Evolutionary conservation across 2,888 invertebrate species (phyloP).

Genomic region (Agrotis clavis): DNA sequence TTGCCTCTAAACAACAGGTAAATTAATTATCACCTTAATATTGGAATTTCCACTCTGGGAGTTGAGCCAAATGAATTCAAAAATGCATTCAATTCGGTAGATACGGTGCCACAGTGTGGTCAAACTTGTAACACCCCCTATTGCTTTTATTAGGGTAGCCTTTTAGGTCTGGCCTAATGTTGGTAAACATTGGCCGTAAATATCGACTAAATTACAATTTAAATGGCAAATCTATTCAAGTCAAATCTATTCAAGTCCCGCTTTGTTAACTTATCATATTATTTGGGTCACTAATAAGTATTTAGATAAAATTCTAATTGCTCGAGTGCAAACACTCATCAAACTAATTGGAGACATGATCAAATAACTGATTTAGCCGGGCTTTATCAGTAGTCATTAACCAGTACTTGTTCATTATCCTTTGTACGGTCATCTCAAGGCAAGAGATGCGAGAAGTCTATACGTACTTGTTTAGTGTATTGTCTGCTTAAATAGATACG

Average conservation of each 20-base stretch:
- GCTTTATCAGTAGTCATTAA: conserved; percentile 9
- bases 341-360: conserved; percentile 15
- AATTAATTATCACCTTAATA: no score
- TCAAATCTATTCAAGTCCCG: not conserved
- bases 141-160: no score
- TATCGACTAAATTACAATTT: not conserved
- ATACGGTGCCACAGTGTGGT: no score
- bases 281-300: conserved; percentile 12
- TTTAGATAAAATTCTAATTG: conserved; percentile 19
- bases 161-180: no score
- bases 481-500: conserved; percentile 24
- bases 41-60: no score
- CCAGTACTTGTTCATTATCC: conserved; percentile 36
- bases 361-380: conserved; percentile 32
- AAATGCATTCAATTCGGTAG: no score
- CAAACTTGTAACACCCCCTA: no score
- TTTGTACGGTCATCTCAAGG: conserved; percentile 69
- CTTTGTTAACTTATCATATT: conserved; percentile 8
- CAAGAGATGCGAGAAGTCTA: conserved; percentile 55
- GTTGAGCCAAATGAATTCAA: no score
- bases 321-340: conserved; percentile 14
- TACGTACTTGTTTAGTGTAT: conserved; percentile 29
- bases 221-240: not conserved
- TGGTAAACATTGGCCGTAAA: no score
- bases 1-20: no score